Percentiles rank a stretch among this genome's conserved stretches.
phyloP scores from a whole-genome alignment of 2,113 vertebrate species.

The Pipa parva region DNA sequence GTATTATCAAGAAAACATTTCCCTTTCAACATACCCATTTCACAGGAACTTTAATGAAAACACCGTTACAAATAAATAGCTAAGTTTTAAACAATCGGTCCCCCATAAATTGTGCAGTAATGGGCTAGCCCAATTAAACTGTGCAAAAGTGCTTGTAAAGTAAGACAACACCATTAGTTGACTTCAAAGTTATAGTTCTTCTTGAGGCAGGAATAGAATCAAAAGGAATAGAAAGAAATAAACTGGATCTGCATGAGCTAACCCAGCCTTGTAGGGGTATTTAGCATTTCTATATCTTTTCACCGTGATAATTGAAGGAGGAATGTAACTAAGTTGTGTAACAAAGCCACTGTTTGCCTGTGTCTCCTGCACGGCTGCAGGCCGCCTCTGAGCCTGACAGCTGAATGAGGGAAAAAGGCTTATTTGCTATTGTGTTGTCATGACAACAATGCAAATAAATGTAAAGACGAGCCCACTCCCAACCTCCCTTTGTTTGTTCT shows the following conservation, averaged over 20 bases:
- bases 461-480: constrained; percentile 45
- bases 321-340: constrained; percentile 43
- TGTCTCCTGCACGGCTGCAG: constrained; percentile 54
- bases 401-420: constrained; percentile 45
- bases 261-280: constrained; percentile 36
- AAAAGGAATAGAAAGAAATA: constrained; percentile 29
- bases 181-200: constrained; percentile 39
- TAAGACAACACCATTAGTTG: constrained; percentile 13
- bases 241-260: constrained; percentile 39
- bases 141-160: constrained; percentile 15
- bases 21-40: too few species aligned
- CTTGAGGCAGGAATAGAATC: background rate
- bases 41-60: too few species aligned
- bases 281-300: constrained; percentile 50
- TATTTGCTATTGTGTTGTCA: constrained; percentile 51
- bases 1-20: too few species aligned
- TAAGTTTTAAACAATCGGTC: too few species aligned
- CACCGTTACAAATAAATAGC: too few species aligned
- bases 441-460: constrained; percentile 55
- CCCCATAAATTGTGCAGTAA: too few species aligned
- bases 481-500: background rate
- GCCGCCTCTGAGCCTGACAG: constrained; percentile 50
- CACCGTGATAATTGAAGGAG: constrained; percentile 49
- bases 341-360: constrained; percentile 49
- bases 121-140: too few species aligned